Percentiles rank a stretch among this genome's conserved stretches.
phyloP scores from a whole-genome alignment of 2,797 vertebrate species.

The Nannoperca australis region DNA sequence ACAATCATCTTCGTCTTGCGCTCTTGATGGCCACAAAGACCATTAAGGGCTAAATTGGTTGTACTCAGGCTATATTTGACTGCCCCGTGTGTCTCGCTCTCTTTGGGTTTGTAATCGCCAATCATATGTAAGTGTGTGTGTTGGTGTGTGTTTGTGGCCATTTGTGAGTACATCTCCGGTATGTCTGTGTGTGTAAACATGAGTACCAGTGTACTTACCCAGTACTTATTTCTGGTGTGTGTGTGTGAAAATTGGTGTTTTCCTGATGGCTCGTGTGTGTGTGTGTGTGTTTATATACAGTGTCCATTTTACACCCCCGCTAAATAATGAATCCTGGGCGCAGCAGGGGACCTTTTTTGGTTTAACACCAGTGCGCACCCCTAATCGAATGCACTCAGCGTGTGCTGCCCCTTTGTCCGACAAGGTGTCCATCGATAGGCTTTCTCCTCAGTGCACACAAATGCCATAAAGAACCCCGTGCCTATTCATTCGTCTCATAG shows the following conservation, averaged over 20 bases:
- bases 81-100: conserved; percentile 55
- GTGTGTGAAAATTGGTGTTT: conserved; percentile 48
- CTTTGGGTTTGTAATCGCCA: conserved; percentile 71
- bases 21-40: conserved; percentile 79
- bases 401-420: conserved; percentile 66
- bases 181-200: conserved; percentile 46
- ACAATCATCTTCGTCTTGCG: conserved; percentile 71
- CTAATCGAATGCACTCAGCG: conserved; percentile 73
- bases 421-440: conserved; percentile 62
- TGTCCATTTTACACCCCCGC: conserved; percentile 68
- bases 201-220: conserved; percentile 43
- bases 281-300: conserved; percentile 36
- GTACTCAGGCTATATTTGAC: conserved; percentile 82
- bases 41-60: conserved; percentile 84
- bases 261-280: conserved; percentile 50
- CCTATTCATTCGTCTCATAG: conserved; percentile 69
- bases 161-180: conserved; percentile 45
- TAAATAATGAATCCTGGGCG: conserved; percentile 67
- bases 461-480: conserved; percentile 63
- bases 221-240: conserved; percentile 37
- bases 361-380: conserved; percentile 63
- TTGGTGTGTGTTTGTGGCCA: conserved; percentile 27
- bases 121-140: conserved; percentile 60
- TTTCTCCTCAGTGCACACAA: conserved; percentile 50
- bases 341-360: conserved; percentile 69